phyloP scores from a whole-genome alignment of 1,140 invertebrate species.

The Chironomus tepperi region DNA sequence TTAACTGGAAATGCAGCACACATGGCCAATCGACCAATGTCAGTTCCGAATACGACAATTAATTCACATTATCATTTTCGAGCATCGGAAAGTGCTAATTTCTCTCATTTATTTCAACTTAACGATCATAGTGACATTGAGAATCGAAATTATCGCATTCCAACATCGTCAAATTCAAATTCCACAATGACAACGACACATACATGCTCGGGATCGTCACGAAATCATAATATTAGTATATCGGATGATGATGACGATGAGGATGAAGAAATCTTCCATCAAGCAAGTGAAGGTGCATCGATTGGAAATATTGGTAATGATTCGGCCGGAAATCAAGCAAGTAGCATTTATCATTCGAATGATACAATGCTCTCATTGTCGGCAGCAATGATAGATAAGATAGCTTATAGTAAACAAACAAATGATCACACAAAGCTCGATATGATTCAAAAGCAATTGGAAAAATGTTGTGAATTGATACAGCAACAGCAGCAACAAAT shows the following conservation, averaged over 20 bases:
- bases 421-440: constrained; percentile 5
- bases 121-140: neutral
- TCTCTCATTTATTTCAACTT: neutral
- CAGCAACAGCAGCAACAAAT: constrained; percentile 28
- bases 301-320: neutral
- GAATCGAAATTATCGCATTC: neutral
- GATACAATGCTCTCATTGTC: neutral
- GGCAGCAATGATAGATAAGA: constrained; percentile 8
- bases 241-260: neutral
- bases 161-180: constrained; percentile 8
- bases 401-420: neutral
- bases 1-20: neutral
- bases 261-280: neutral
- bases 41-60: constrained; percentile 10
- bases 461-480: constrained; percentile 35
- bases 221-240: neutral
- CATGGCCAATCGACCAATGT: neutral
- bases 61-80: constrained; percentile 12
- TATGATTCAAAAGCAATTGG: constrained; percentile 27
- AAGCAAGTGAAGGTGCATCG: neutral
- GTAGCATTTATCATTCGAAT: constrained; percentile 16
- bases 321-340: neutral
- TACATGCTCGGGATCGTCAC: neutral
- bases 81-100: constrained; percentile 25
- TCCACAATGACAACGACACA: constrained; percentile 4